Percentiles rank a stretch among this genome's conserved stretches.
Conservation (phyloP, 2,113 vertebrate species). For the Anseranas semipalmata region DNA sequence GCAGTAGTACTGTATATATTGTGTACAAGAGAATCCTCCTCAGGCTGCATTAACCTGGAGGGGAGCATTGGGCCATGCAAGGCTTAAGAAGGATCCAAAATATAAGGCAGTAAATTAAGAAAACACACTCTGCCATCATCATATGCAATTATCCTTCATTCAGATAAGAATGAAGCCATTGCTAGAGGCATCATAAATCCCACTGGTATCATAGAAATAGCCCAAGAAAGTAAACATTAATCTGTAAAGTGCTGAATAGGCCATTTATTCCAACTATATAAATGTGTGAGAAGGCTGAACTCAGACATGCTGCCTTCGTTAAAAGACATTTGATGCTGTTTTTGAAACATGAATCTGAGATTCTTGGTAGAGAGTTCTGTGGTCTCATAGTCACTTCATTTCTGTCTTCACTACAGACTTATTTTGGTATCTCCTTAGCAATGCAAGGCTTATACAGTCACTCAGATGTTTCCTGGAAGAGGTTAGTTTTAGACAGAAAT, state of each 20-base stretch:
- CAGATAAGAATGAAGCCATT: neutral
- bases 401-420: neutral
- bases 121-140: neutral
- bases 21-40: neutral
- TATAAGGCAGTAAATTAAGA: neutral
- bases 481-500: neutral
- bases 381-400: neutral
- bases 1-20: neutral
- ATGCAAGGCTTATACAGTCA: neutral
- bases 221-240: neutral
- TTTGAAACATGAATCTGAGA: neutral
- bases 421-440: neutral
- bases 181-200: neutral
- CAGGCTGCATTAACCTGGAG: neutral
- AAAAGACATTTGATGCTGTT: neutral
- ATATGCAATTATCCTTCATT: neutral
- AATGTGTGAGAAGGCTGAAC: neutral
- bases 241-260: neutral
- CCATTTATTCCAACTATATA: neutral
- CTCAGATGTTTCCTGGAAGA: neutral
- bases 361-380: neutral
- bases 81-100: neutral
- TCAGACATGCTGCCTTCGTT: neutral
- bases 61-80: neutral
- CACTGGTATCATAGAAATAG: neutral